A percentile compares a stretch with the other conserved stretches of the same genome.
Conservation (phyloP, 1,140 invertebrate species). For the Ganaspis sp. region DNA sequence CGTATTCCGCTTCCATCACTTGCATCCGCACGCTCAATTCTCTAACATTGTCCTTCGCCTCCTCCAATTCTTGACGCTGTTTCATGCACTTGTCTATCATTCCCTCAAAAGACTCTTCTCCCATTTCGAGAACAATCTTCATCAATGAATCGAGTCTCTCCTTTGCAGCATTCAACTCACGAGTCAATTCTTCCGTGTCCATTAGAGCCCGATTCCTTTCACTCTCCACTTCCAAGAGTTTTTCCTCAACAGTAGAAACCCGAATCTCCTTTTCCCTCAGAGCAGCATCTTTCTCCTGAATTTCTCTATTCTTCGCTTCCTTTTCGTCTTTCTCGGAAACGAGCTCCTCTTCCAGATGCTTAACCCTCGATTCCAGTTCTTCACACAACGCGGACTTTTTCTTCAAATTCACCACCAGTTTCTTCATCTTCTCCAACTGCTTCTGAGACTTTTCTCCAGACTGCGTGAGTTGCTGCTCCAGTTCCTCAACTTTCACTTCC, state of each 20-base stretch:
- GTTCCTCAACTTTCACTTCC: conserved; percentile 57
- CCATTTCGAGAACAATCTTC: conserved; percentile 49
- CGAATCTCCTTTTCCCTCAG: conserved; percentile 62
- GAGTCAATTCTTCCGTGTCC: conserved; percentile 47
- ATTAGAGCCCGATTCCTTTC: conserved; percentile 43
- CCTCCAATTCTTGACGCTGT: conserved; percentile 54
- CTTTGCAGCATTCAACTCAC: conserved; percentile 45
- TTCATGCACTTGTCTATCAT: conserved; percentile 67
- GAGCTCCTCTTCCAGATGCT: conserved; percentile 64
- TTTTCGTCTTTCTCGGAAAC: conserved; percentile 66
- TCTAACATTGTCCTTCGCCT: conserved; percentile 66
- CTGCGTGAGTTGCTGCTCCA: conserved; percentile 61
- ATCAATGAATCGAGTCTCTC: conserved; percentile 49
- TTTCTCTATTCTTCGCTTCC: conserved; percentile 59
- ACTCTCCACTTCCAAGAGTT: conserved; percentile 36
- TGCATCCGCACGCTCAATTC: conserved; percentile 71
- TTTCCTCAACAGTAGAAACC: conserved; percentile 60
- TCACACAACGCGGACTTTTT: conserved; percentile 81
- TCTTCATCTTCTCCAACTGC: conserved; percentile 84
- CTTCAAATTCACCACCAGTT: conserved; percentile 84
- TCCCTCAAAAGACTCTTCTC: conserved; percentile 59
- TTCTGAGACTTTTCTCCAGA: conserved; percentile 56
- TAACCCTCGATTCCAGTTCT: conserved; percentile 79
- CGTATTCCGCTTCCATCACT: conserved; percentile 72
- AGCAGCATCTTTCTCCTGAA: conserved; percentile 56